Evolutionary conservation across 2,113 vertebrate genomes (phyloP).

Genomic region (Paramisgurnus dabryanus): DNA sequence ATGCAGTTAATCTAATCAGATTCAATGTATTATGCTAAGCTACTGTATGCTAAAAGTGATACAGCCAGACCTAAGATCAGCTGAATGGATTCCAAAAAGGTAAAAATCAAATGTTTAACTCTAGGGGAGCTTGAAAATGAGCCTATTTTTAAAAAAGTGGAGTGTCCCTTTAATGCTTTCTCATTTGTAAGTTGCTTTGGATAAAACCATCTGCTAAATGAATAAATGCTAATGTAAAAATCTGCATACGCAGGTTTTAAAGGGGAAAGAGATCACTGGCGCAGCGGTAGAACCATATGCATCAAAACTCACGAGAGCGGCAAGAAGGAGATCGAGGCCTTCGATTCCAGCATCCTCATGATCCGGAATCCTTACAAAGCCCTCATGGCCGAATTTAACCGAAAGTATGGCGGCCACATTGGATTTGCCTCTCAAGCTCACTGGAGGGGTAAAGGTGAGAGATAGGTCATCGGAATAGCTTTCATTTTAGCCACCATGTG

Average conservation of each 20-base stretch:
- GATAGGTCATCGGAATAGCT: neutral
- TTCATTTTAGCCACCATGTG: neutral
- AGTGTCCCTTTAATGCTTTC: too few relatives aligned
- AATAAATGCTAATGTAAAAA: too few relatives aligned
- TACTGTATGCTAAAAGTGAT: too few relatives aligned
- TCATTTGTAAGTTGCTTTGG: too few relatives aligned
- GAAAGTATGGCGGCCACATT: conserved; percentile 93
- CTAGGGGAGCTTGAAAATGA: too few relatives aligned
- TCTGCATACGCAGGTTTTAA: conserved; percentile 83
- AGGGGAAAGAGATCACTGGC: conserved; percentile 95
- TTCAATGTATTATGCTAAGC: too few relatives aligned
- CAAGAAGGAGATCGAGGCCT: conserved; percentile 92
- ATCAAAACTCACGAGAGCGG: conserved; percentile 97
- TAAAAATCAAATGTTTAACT: too few relatives aligned
- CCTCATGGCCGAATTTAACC: conserved; percentile 97
- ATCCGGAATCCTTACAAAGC: conserved; percentile 97
- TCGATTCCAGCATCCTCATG: conserved; percentile 88
- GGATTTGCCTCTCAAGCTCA: conserved; percentile 93
- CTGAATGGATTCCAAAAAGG: too few relatives aligned
- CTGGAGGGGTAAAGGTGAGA: conserved; percentile 95
- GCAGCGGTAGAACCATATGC: conserved; percentile 89
- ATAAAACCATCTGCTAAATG: too few relatives aligned
- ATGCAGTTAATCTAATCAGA: too few relatives aligned
- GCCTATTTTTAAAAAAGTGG: too few relatives aligned
- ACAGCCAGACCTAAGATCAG: too few relatives aligned